Conservation (phyloP, 2,113 vertebrate species). For the Callaeas wilsoni region DNA sequence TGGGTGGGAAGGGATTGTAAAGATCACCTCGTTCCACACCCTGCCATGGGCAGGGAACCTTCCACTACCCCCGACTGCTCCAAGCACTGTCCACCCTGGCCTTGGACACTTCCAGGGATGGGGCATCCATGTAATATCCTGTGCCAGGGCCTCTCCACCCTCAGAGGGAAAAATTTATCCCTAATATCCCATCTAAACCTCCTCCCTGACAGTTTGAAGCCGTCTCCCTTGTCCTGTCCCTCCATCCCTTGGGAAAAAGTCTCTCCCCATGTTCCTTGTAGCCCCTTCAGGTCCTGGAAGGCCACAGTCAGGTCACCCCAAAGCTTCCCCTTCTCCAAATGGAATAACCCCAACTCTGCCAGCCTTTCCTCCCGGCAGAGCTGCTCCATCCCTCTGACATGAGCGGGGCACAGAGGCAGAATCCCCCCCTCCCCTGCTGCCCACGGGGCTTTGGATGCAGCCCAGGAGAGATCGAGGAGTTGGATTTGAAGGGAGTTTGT, state of each 20-base stretch:
- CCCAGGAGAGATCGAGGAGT: background rate
- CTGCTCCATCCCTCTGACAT: background rate
- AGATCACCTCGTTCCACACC: accelerated
- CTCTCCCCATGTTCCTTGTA: background rate
- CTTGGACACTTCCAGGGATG: background rate
- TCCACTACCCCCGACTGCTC: too few relatives aligned
- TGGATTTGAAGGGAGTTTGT: background rate
- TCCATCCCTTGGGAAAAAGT: background rate
- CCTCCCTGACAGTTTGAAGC: background rate
- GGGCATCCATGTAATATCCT: background rate
- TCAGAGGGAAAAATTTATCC: background rate
- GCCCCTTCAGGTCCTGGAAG: background rate
- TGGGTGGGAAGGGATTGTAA: background rate
- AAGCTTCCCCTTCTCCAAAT: background rate
- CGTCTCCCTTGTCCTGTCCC: background rate
- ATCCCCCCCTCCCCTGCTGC: background rate
- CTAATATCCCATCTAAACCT: background rate
- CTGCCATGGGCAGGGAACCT: background rate
- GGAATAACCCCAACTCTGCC: too few relatives aligned
- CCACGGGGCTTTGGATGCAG: background rate
- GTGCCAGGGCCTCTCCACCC: accelerated
- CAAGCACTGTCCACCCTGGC: background rate
- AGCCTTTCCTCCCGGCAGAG: background rate
- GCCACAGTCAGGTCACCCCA: background rate
- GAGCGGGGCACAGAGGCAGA: background rate